Evolutionary conservation across 2,797 vertebrate species (phyloP), one percentile per base, ranked within the genome.

Genomic region (Poeciliopsis paucimaculata): DNA sequence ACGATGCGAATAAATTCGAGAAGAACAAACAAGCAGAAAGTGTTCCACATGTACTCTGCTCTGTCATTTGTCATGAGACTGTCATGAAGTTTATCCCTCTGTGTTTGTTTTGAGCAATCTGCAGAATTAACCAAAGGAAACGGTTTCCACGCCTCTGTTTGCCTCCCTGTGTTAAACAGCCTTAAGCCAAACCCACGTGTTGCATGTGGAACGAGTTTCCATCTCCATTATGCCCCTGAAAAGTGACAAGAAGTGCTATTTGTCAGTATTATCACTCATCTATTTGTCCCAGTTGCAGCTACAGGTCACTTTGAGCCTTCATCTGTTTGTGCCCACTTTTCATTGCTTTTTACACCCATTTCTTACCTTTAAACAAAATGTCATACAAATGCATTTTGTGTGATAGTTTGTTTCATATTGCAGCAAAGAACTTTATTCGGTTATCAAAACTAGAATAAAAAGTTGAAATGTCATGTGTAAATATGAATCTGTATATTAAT

Each of bases 51-150:
- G 74, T 34, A 77, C 20, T 80, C 81, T 79, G 43, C 36, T 64
- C 45, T 76, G 77, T 71, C 78, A 64, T 28, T 39, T 75, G 68
- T 84, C 75, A 53, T 31, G 64, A 71, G 66, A 81, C 62, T 77
- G 79, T 78, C 57, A 72, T 43, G 23, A 53, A 57, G 62, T 45
- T 26, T 26, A 41, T 26, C 4, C 16, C 49, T 68, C 39, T 34
- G 72, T 72, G 75, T 80, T 84, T 70, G 66, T 28, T 55, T 71
- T 68, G 34, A 77, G 66, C 16, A 26, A 45, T 46, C 73, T 66
- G 53, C 79, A 80, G 85, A 79, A 73, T 23, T 8, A 77, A 72
- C 46, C 43, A 71, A 82, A 82, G 76, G 84, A 78, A 76, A 31
- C 75, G 5, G 31, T 34, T 31, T 68, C 68, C 74, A 66, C 31